Base-by-base conservation (phyloP, 2,888 invertebrate species). In the Hirtodrosophila trivittata region DNA sequence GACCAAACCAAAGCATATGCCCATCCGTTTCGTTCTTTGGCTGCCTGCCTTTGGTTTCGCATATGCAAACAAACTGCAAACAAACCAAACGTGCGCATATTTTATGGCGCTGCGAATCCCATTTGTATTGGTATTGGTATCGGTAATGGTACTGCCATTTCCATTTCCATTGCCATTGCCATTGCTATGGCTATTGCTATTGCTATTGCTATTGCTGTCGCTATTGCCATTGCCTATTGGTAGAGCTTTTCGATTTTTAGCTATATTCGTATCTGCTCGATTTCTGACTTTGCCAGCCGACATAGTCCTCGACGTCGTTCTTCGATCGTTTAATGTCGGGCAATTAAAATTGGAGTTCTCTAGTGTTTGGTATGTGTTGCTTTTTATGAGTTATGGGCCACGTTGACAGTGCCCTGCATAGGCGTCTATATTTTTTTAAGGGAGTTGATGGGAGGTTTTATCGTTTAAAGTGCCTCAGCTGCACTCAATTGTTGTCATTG, bases 311-410 rank as follows among this genome's bases (percentile, higher is more conserved):
- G 52, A 38, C 56, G 57, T 28, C 54, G 51, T 55, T 60, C 66
- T 39, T 64, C 82, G 82, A 84, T 83, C 82, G 87, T 83, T 83
- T 83, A 86, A 86, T 84, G 87, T 84, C 77, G 87, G 82, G 82
- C 82, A 83, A 83, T 83, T 83, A 83, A 83, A 83, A 86, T 75
- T 80, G 71, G 81, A 74, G 63, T 55, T 73, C 50, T 71, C 57
- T 62, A 28, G 47, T 56, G 42, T 57, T 45, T 46, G 58, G 28
- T 60, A 42, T 75, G 63, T 81, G 72, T 54, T 62, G 72, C 55
- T 35, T 58, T 64, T 67, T 80, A 81, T 86, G 86, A 86, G 59
- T 86, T 81, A 81, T 86, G 77, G 57, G 39, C 59, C 55, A 38
- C 21, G 66, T 45, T 81, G 78, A 70, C 82, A 75, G 60, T 30